Evolutionary conservation across 2,113 vertebrate genomes (phyloP), one percentile per base, ranked within the genome.

Genomic region (Oreochromis niloticus): DNA sequence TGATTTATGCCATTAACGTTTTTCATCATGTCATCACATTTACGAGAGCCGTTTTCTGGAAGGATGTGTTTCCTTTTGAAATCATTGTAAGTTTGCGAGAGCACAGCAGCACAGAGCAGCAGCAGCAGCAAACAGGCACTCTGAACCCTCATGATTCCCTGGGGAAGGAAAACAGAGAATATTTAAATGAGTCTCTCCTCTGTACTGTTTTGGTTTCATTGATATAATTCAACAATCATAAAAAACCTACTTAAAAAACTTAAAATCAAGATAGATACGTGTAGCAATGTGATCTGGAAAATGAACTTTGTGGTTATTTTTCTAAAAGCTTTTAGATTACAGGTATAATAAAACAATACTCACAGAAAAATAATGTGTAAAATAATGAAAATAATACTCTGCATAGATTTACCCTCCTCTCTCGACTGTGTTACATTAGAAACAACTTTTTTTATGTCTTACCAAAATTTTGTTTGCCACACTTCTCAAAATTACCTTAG

Each of bases 131-230:
- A 66, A 39, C 61, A 66, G 32, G 61, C 32, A 39, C 61, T 36
- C 61, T 66, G 61, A 39, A 7, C 0, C 32, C 61, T 66, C 32
- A n/a, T 66, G 32, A 66, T 66, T 63, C 17, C 59, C 59, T 36
- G 59, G 59, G 59, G 59, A 63, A 63, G 59, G 6, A 36, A 63
- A 63, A 63, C 17, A 36, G 59, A n/a, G 57, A 19, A 34, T 63
- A 63, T 6, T 34, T 63, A 63, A 63, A 34, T 0, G 27, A 59
- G 27, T 59, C 56, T 57, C 24, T 57, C 0, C 1, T 30, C 56
- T 61, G 57, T 61, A 0, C 57, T 61, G 30, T 0, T 61, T 61
- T 61, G 59, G 59, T 19, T 61, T 61, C 3, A 0, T 34, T 61
- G 14, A 4, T 32, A 14, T 32, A 59, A 61, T 61, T 61, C 57